Conservation (phyloP, 2,888 invertebrate species). For the Papilio protenor region DNA sequence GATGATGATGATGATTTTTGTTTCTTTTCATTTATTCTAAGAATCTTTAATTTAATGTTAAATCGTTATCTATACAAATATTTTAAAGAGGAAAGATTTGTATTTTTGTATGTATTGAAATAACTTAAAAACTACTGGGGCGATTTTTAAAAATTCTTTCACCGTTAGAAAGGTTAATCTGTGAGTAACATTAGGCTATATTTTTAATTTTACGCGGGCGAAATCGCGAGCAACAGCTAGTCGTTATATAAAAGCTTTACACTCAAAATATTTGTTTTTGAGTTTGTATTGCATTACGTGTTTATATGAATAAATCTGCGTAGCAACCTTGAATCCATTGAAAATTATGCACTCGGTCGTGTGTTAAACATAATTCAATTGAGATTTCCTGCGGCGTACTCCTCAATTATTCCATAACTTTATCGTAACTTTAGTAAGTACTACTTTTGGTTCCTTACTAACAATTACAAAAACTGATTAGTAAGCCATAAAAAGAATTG, state of each 20-base stretch:
- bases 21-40: background rate
- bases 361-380: slow-evolving; percentile 36
- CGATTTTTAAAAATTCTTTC: too few species aligned
- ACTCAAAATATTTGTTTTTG: background rate
- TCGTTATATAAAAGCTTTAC: background rate
- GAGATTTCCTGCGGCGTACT: slow-evolving; percentile 28
- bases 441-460: background rate
- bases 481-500: too few species aligned
- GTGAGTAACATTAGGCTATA: too few species aligned
- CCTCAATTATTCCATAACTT: slow-evolving; percentile 10
- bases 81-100: too few species aligned
- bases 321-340: slow-evolving; percentile 33
- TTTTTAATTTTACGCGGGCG: too few species aligned
- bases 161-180: too few species aligned
- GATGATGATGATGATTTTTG: too few species aligned
- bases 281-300: background rate
- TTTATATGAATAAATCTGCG: background rate
- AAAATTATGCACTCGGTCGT: slow-evolving; percentile 31
- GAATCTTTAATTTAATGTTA: background rate
- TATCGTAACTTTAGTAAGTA: background rate
- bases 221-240: too few species aligned
- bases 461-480: background rate
- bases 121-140: too few species aligned
- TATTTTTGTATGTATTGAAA: too few species aligned
- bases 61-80: too few species aligned